Evolutionary conservation across 2,888 invertebrate species (phyloP), one percentile per base, ranked within the genome.

Genomic region (Aphodius sticticus): DNA sequence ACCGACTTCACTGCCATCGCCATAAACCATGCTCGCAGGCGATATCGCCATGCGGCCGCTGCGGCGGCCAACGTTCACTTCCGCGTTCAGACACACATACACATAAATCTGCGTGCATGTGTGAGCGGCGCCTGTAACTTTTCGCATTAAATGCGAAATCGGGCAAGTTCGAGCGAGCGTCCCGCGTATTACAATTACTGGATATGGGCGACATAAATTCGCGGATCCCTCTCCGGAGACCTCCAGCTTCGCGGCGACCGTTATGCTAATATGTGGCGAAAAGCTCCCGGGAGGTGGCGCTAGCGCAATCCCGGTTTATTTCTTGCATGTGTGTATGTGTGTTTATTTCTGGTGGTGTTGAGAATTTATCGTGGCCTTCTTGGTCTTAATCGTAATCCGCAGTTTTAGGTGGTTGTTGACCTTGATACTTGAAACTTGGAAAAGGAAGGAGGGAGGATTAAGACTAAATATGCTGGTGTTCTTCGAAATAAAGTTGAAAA

Each of bases 141-240:
- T 53, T 53, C 53, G 53, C 53, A 53, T 53, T 53, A 53, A 53
- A 53, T 53, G 53, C 53, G 53, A 53, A 53, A 53, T 53, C 53
- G 53, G 53, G 53, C 53, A 53, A 53, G 53, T 53, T 53, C 12
- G 53, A 53, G 53, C 53, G 53, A 7, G 53, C 53, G 9, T 9
- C 7, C 53, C 9, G 53, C 53, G 53, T 53, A 53, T 53, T 53
- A 53, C 53, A 53, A 53, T 53, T 53, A 53, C 53, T 53, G 53
- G 53, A 53, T 53, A 53, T 53, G 53, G 53, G 53, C 53, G 53
- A 53, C 53, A 53, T 53, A 53, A 53, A 53, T 53, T 53, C 53
- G 53, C 53, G 53, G 53, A 53, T 53, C 12, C 53, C 53, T 7
- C 53, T 26, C 26, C 3, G 53, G 53, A 53, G 53, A 53, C 53